phyloP scores from a whole-genome alignment of 2,888 invertebrate species.

The Drepanosiphum platanoidis region DNA sequence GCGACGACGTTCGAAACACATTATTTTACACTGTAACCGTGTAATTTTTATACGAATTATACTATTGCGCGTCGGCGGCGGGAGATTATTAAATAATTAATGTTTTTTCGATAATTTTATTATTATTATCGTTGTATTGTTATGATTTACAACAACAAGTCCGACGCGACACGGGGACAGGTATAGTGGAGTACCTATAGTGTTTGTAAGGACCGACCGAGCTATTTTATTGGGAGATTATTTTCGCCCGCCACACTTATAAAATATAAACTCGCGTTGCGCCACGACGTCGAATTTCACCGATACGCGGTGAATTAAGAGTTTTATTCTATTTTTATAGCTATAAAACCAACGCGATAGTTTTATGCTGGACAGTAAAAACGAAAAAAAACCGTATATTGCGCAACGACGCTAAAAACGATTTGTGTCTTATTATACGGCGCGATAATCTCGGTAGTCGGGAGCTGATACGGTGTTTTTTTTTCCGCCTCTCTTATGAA shows the following conservation, averaged over 20 bases:
- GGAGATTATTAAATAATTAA: background rate
- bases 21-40: background rate
- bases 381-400: too few species aligned
- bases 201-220: too few species aligned
- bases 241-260: background rate
- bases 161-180: background rate
- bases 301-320: background rate
- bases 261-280: background rate
- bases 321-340: background rate
- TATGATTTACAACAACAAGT: background rate
- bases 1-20: background rate
- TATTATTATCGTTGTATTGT: background rate
- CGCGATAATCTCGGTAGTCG: background rate
- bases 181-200: background rate
- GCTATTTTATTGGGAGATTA: too few species aligned
- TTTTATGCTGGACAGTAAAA: constrained; percentile 7
- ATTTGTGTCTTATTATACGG: constrained; percentile 12
- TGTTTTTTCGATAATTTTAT: background rate
- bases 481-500: constrained; percentile 2
- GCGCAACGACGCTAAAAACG: background rate
- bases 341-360: background rate
- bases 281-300: background rate
- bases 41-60: background rate
- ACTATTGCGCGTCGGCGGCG: background rate
- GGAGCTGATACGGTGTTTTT: too few species aligned